A percentile compares a stretch with the other conserved stretches of the same genome.
These are phyloP conservation scores for Sebastes glaucus DNA, from an alignment of 2,797 vertebrate genomes.

Conservation along the genomic window DNA sequence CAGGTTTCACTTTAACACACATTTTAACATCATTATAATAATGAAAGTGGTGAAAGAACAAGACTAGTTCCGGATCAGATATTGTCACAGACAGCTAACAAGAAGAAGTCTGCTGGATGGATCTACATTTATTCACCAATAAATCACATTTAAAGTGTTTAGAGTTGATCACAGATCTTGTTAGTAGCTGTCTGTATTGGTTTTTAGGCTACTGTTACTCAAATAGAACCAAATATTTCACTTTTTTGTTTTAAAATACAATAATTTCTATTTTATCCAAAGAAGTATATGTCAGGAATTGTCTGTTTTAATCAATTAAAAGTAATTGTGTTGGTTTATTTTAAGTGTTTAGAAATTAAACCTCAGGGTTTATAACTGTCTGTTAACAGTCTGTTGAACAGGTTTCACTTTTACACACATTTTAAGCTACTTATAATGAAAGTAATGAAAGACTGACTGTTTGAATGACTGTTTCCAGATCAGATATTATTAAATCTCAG, in stretches of 20 bases:
- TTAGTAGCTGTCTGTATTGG: background rate
- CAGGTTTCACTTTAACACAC: background rate
- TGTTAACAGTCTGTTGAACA: background rate
- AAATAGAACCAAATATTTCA: background rate
- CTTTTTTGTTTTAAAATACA: background rate
- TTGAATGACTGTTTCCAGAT: background rate
- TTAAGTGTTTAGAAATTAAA: background rate
- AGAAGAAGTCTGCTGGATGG: background rate
- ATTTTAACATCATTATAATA: background rate
- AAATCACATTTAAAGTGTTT: background rate
- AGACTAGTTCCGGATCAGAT: background rate
- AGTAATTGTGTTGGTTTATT: constrained; percentile 2
- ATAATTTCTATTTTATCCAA: background rate
- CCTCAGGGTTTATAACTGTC: no score
- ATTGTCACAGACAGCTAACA: background rate
- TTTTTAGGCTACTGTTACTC: background rate
- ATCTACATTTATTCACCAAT: background rate
- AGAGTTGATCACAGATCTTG: background rate
- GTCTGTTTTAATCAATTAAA: background rate
- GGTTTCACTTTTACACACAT: background rate
- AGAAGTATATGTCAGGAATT: background rate
- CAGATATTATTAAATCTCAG: background rate
- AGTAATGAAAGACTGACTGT: background rate
- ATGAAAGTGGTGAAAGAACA: background rate
- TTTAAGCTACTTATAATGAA: background rate